Percentiles rank a stretch among this genome's conserved stretches.
phyloP scores from a whole-genome alignment of 2,113 vertebrate genomes.

The Propithecus coquereli region DNA sequence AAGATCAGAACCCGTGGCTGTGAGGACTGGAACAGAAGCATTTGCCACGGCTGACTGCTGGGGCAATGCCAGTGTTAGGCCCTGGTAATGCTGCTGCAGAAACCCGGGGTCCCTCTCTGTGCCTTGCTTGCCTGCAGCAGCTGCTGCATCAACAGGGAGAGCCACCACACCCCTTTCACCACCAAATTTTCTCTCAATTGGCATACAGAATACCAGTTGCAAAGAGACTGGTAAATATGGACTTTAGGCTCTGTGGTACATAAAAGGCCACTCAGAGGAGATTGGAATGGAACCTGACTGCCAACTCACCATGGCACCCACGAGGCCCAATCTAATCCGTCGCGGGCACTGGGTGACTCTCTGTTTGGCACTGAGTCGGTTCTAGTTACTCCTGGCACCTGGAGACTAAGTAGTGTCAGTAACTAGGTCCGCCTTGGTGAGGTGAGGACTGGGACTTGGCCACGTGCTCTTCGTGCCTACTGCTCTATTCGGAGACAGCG shows the following conservation, averaged over 20 bases:
- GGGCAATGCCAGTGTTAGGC: not conserved
- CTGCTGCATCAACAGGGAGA: not conserved
- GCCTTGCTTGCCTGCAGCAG: not conserved
- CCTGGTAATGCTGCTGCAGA: not conserved
- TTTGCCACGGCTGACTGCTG: too few species aligned
- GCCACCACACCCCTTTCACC: not conserved
- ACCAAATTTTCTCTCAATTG: not conserved
- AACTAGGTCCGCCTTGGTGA: not conserved
- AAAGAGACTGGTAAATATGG: not conserved
- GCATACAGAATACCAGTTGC: not conserved
- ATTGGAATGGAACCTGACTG: not conserved
- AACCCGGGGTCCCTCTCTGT: not conserved
- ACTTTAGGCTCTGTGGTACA: not conserved
- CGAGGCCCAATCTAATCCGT: too few species aligned
- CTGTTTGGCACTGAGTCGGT: rapidly evolving
- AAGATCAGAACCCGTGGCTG: not conserved
- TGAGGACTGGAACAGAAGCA: not conserved
- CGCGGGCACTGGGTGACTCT: not conserved
- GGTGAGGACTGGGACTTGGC: not conserved
- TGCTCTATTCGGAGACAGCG: not conserved
- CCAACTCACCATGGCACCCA: too few species aligned
- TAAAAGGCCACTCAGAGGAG: not conserved
- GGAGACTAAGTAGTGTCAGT: not conserved
- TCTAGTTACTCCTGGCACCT: not conserved
- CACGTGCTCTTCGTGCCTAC: not conserved